Evolutionary conservation across 2,113 vertebrate genomes (phyloP).

Genomic region (Rhegmatorhina hoffmannsi): DNA sequence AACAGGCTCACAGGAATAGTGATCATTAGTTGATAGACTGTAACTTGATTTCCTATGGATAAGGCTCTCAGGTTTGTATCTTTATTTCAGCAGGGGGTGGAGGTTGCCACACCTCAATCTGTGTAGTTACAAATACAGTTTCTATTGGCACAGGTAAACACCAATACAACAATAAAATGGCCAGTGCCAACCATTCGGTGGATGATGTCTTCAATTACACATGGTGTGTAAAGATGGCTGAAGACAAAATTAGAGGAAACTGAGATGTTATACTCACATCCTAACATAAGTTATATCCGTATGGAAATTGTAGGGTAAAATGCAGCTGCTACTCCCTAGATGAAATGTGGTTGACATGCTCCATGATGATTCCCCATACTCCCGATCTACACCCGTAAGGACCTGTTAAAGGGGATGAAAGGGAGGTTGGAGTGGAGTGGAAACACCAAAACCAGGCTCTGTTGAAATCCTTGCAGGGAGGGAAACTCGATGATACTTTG

Average conservation of each 20-base stretch:
- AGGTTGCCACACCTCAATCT: background rate
- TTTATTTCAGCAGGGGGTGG: slow-evolving; percentile 3
- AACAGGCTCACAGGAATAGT: slow-evolving; percentile 15
- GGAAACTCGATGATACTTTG: background rate
- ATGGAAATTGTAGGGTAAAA: background rate
- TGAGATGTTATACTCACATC: background rate
- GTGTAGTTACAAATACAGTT: background rate
- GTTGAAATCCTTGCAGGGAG: background rate
- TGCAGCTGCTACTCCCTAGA: background rate
- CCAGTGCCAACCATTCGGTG: background rate
- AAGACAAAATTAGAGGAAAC: background rate
- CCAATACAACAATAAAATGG: background rate
- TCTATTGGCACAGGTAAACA: background rate
- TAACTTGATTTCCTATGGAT: slow-evolving; percentile 34
- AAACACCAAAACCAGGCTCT: background rate
- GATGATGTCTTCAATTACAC: background rate
- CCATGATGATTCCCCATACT: background rate
- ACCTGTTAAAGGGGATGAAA: background rate
- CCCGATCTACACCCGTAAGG: background rate
- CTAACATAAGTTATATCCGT: background rate
- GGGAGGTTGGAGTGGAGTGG: background rate
- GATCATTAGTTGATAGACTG: slow-evolving; percentile 49
- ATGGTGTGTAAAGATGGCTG: background rate
- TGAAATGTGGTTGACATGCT: background rate
- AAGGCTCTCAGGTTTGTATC: slow-evolving; percentile 2